These are phyloP conservation scores for Oscheius sp. DNA, from an alignment of 2,888 invertebrate species.

Conservation along the genomic window DNA sequence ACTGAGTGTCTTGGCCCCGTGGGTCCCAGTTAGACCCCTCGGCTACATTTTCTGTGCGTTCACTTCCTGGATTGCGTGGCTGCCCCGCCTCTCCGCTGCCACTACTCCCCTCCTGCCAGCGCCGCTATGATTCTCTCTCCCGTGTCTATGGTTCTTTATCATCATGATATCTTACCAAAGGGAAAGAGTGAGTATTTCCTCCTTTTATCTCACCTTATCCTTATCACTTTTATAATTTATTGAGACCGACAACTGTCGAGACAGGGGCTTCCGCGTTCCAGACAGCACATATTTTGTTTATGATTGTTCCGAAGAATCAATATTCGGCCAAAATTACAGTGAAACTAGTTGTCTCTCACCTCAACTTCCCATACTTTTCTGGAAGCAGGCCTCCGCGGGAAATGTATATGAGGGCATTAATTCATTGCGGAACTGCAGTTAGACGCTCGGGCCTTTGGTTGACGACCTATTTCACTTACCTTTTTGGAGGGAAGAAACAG, in stretches of 20 bases:
- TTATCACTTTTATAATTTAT: too few species aligned
- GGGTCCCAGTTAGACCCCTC: slow-evolving; percentile 2
- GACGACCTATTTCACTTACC: too few species aligned
- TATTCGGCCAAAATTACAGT: background rate
- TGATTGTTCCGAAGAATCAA: background rate
- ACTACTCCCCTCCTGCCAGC: slow-evolving; percentile 35
- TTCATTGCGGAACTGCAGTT: too few species aligned
- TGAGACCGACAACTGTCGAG: background rate
- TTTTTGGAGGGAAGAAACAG: too few species aligned
- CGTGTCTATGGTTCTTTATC: slow-evolving; percentile 57
- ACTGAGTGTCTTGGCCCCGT: too few species aligned
- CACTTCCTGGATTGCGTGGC: slow-evolving; percentile 35
- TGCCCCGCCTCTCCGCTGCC: slow-evolving; percentile 32
- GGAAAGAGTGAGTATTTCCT: slow-evolving; percentile 50
- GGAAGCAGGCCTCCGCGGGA: background rate
- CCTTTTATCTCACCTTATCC: background rate
- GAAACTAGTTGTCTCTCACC: background rate
- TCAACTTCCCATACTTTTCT: background rate
- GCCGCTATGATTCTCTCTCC: slow-evolving; percentile 52
- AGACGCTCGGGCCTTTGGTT: too few species aligned
- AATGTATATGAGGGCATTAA: slow-evolving; percentile 2
- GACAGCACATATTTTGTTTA: background rate
- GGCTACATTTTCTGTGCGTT: slow-evolving; percentile 32
- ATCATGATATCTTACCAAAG: slow-evolving; percentile 47
- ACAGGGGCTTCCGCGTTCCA: background rate